These are phyloP conservation scores for Calameuta filiformis DNA, from an alignment of 2,888 invertebrate species.

Conservation along the genomic window DNA sequence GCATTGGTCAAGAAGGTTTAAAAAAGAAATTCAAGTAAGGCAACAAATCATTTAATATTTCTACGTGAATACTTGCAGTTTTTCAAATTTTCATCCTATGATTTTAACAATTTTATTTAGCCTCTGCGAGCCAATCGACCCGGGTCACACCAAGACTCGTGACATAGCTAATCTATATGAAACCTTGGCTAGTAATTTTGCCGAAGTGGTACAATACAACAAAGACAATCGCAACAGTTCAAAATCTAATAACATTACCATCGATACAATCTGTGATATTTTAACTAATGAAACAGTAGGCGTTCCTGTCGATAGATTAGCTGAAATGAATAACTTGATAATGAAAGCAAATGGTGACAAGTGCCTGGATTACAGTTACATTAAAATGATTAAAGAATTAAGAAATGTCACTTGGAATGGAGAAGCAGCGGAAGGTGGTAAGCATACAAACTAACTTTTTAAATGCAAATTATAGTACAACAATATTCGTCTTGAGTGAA, in stretches of 20 bases:
- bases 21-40: constrained; percentile 78
- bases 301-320: constrained; percentile 77
- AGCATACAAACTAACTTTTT: constrained; percentile 18
- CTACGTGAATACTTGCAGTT: not conserved
- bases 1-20: constrained; percentile 73
- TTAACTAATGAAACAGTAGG: constrained; percentile 74
- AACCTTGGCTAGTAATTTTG: constrained; percentile 86
- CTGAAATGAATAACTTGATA: constrained; percentile 77
- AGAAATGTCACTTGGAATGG: constrained; percentile 76
- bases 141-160: constrained; percentile 70
- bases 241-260: constrained; percentile 77
- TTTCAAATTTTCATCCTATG: constrained; percentile 6
- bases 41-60: constrained; percentile 5
- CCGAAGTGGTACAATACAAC: constrained; percentile 93
- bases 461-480: not conserved
- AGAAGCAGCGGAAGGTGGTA: constrained; percentile 74
- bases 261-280: constrained; percentile 83
- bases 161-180: constrained; percentile 86
- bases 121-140: constrained; percentile 79
- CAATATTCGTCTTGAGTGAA: not conserved
- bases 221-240: constrained; percentile 83
- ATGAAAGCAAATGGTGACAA: constrained; percentile 75
- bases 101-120: constrained; percentile 63
- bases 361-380: constrained; percentile 87
- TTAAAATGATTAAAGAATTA: constrained; percentile 77